phyloP scores from a whole-genome alignment of 1,140 invertebrate species.

The Zaprionus kolodkinae region DNA sequence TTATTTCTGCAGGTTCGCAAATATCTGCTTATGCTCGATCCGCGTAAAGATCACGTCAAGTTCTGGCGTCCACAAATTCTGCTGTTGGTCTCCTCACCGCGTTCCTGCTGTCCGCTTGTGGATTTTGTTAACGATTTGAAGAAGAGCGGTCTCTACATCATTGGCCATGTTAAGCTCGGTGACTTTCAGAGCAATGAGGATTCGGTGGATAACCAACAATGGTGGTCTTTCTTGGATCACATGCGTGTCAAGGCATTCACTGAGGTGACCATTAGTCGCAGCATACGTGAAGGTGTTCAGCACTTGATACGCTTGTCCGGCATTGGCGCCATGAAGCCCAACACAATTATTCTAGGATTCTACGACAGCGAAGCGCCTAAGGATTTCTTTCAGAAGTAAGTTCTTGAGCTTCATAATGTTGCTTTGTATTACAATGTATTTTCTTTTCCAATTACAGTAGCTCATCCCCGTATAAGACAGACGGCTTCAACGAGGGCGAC shows the following conservation, averaged over 20 bases:
- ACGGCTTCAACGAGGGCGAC: slow-evolving; percentile 83
- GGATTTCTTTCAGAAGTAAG: slow-evolving; percentile 90
- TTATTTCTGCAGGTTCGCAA: slow-evolving; percentile 90
- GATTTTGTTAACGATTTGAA: slow-evolving; percentile 99
- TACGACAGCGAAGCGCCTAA: slow-evolving; percentile 90
- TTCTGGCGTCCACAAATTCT: slow-evolving; percentile 99
- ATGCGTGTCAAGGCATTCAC: slow-evolving; percentile 98
- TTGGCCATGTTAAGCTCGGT: slow-evolving; percentile 95
- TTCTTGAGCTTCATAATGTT: slow-evolving; percentile 3
- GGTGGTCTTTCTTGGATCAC: slow-evolving; percentile 94
- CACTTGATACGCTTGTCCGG: slow-evolving; percentile 97
- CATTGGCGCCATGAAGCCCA: slow-evolving; percentile 99
- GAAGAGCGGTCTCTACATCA: slow-evolving; percentile 97
- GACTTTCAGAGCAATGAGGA: slow-evolving; percentile 87
- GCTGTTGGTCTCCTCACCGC: slow-evolving; percentile 95
- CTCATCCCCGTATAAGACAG: slow-evolving; percentile 85
- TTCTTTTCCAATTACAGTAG: slow-evolving; percentile 60
- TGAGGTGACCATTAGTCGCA: slow-evolving; percentile 94
- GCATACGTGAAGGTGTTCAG: slow-evolving; percentile 94
- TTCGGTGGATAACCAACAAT: slow-evolving; percentile 92
- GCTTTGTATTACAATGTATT: neutral
- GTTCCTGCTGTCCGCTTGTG: slow-evolving; percentile 95
- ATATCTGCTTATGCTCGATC: slow-evolving; percentile 97
- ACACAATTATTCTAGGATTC: slow-evolving; percentile 97
- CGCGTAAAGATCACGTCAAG: slow-evolving; percentile 98